Conservation (phyloP, 2,113 vertebrate species). For the Odocoileus hemionus region DNA sequence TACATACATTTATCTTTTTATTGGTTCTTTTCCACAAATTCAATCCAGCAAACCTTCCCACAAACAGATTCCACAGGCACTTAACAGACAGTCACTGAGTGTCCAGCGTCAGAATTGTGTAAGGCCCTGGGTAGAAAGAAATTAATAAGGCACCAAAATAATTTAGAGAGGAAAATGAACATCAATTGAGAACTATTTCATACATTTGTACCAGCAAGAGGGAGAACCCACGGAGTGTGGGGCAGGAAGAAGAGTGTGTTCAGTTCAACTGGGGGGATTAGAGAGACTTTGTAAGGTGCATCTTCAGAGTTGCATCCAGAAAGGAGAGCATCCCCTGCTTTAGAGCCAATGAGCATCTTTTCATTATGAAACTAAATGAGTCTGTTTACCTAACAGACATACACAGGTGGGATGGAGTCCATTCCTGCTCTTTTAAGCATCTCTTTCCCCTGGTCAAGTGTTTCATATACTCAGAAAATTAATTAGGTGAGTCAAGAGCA, state of each 20-base stretch:
- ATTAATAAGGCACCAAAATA: neutral
- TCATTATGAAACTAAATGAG: neutral
- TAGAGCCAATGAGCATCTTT: neutral
- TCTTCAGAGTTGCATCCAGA: neutral
- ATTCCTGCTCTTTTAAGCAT: neutral
- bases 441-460: neutral
- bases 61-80: neutral
- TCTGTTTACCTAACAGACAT: neutral
- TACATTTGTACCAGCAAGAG: too few species aligned
- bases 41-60: neutral
- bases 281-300: neutral
- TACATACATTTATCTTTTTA: neutral
- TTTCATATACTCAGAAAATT: neutral
- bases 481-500: neutral
- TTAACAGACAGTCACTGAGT: neutral
- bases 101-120: rapidly evolving
- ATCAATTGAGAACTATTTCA: neutral
- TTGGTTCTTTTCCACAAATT: neutral
- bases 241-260: neutral
- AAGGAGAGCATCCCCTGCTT: neutral
- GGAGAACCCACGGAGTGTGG: neutral
- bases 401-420: neutral
- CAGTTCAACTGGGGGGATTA: rapidly evolving
- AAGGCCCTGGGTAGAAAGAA: neutral
- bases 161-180: neutral